Conservation (phyloP, 2,113 vertebrate genomes). For the Neolamprologus sp. region DNA sequence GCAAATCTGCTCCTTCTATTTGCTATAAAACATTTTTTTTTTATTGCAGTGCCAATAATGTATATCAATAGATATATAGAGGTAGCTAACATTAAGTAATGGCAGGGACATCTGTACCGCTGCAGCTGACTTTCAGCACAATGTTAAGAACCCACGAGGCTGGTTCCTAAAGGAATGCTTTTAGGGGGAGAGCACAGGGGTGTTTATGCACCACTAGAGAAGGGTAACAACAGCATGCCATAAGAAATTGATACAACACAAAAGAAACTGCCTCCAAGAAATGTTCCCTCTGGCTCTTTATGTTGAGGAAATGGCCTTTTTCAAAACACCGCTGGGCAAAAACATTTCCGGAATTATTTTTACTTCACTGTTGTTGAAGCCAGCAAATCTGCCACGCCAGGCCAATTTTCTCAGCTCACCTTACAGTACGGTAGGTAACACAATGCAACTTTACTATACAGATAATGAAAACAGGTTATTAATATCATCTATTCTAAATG, state of each 20-base stretch:
- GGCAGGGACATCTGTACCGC: background rate
- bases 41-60: background rate
- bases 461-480: background rate
- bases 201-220: constrained; percentile 44
- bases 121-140: constrained; percentile 16
- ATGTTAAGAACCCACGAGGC: constrained; percentile 18
- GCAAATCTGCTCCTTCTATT: background rate
- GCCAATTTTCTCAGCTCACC: background rate
- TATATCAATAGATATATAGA: background rate
- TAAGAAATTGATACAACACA: constrained; percentile 57
- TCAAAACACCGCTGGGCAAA: constrained; percentile 49
- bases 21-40: background rate
- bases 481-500: constrained; percentile 15
- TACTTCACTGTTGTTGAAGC: constrained; percentile 13
- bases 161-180: constrained; percentile 22
- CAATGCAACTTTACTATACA: background rate
- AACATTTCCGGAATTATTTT: constrained; percentile 53
- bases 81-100: background rate
- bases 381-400: constrained; percentile 7
- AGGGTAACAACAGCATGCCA: constrained; percentile 36
- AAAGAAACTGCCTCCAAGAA: constrained; percentile 47
- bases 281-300: constrained; percentile 57
- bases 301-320: constrained; percentile 48
- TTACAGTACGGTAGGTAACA: background rate
- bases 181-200: background rate